phyloP scores from a whole-genome alignment of 2,888 invertebrate species.

The Chromoteleia sp. region DNA sequence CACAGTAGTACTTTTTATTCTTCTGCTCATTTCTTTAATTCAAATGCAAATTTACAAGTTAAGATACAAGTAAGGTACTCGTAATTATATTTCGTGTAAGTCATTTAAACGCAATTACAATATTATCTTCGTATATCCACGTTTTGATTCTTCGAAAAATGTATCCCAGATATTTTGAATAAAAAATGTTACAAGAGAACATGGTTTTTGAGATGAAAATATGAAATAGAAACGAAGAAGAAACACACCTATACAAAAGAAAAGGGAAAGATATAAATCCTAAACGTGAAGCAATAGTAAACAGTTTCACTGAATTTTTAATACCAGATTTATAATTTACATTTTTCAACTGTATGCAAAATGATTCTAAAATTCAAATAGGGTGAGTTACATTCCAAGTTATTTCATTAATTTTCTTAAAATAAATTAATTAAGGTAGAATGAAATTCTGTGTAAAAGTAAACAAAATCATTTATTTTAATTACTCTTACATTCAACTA shows the following conservation, averaged over 20 bases:
- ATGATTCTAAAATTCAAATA: too few relatives aligned
- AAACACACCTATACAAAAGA: too few relatives aligned
- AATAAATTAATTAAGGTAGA: background rate
- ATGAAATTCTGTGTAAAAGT: constrained; percentile 6
- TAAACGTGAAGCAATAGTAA: too few relatives aligned
- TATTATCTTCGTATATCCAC: constrained; percentile 24
- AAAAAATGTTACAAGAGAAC: constrained; percentile 29
- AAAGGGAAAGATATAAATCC: too few relatives aligned
- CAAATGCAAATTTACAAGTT: constrained; percentile 30
- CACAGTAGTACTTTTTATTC: constrained; percentile 4
- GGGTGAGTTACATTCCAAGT: too few relatives aligned
- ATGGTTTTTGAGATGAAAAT: too few relatives aligned
- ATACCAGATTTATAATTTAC: too few relatives aligned
- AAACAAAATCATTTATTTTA: constrained; percentile 44
- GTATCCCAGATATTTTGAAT: constrained; percentile 56
- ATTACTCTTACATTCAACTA: constrained; percentile 27
- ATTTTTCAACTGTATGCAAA: too few relatives aligned
- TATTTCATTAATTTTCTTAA: background rate
- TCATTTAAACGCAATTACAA: constrained; percentile 30
- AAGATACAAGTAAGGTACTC: constrained; percentile 36
- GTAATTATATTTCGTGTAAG: constrained; percentile 38
- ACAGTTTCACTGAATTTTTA: too few relatives aligned
- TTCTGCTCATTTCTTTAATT: constrained; percentile 18
- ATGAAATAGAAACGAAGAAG: too few relatives aligned
- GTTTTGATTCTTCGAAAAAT: constrained; percentile 21